Evolutionary conservation across 2,888 invertebrate species (phyloP).

Genomic region (Ormyrus nitidulus): DNA sequence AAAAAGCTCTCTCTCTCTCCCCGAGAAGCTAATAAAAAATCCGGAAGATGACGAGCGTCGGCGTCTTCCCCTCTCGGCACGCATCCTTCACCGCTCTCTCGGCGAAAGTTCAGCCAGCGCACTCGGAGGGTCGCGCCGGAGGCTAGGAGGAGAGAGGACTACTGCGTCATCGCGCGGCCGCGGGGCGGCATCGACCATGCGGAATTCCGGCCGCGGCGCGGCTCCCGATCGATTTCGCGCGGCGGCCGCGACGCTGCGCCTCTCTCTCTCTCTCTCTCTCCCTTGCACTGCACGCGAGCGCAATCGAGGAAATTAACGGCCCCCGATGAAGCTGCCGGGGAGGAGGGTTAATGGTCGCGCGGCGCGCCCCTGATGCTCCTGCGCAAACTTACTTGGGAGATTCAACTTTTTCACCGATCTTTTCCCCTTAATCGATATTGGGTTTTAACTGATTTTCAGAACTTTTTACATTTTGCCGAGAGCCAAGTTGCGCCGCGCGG

Average conservation of each 20-base stretch:
- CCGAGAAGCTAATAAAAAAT: too few relatives aligned
- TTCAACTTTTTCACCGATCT: too few relatives aligned
- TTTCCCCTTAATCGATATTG: too few relatives aligned
- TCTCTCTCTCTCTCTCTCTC: too few relatives aligned
- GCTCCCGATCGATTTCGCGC: constrained; percentile 38
- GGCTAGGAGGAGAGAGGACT: background rate
- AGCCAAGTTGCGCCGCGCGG: too few relatives aligned
- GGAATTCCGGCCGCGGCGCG: constrained; percentile 47
- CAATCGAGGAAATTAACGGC: too few relatives aligned
- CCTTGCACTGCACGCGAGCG: too few relatives aligned
- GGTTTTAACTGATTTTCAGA: too few relatives aligned
- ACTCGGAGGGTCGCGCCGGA: background rate
- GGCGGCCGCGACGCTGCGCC: constrained; percentile 5
- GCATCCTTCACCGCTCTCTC: too few relatives aligned
- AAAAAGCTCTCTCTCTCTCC: background rate
- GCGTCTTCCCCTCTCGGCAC: background rate
- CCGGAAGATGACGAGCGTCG: background rate
- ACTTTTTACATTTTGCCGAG: too few relatives aligned
- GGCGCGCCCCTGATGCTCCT: background rate
- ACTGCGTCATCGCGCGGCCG: constrained; percentile 49
- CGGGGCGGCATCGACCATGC: constrained; percentile 47
- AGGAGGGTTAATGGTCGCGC: background rate
- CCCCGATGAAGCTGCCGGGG: too few relatives aligned
- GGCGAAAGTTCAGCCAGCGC: background rate
- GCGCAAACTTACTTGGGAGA: background rate